Evolutionary conservation across 2,113 vertebrate genomes (phyloP), one percentile per base, ranked within the genome.

Genomic region (Otis tarda): DNA sequence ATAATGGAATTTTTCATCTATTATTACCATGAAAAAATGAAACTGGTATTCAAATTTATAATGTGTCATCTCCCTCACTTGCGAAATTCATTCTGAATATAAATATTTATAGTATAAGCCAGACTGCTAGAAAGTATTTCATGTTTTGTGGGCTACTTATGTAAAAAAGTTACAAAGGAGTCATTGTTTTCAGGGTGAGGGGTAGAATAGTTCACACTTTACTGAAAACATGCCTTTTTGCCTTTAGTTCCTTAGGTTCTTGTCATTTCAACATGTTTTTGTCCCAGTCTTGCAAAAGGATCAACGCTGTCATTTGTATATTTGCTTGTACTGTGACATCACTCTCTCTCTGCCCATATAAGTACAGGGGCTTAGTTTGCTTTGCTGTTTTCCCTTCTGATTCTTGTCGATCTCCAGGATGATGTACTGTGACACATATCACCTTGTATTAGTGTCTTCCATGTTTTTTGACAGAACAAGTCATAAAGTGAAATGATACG

Each of bases 291-390:
- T 35, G 76, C 6, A 31, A 71, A 93, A 57, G 6, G 18, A 49
- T 39, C 0, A 0, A 18, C 1, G 2, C 2, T 71, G 13, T 69
- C 1, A 0, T n/a, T 79, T 1, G 0, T 61, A 1, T 22, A 50
- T 43, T 22, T 65, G 5, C 70, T 84, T 67, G 25, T 56, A 41
- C 17, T 31, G 33, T 53, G 43, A 53, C 61, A 52, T 31, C 10
- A 19, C 13, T 19, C 53, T 50, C 30, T 45, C 28, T 65, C 35
- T 63, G 49, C 41, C n/a, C 37, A 10, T n/a, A 21, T 22, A 77
- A 71, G 28, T 83, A 91, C 88, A 64, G n/a, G 24, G 27, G 17
- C 31, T 59, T 45, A 13, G 37, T 78, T 60, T 78, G 55, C 39
- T 91, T 73, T 49, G 30, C 53, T 68, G 9, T 59, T 89, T 87